Base-by-base conservation (phyloP, 1,140 invertebrate species). In the Diachasma alloeum region DNA sequence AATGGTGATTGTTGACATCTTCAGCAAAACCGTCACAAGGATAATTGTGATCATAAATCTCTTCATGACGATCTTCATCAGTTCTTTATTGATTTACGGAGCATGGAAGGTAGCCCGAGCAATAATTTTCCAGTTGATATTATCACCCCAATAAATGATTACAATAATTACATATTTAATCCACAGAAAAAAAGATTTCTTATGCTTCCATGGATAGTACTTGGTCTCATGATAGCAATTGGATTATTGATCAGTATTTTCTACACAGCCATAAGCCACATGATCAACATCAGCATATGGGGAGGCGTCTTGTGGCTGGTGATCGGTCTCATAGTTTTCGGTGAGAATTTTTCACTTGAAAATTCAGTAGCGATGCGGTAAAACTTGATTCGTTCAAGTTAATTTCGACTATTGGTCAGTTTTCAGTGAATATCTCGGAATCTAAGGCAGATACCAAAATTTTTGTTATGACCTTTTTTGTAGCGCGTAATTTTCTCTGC, bases 181-280 rank as follows among this genome's bases (percentile, higher is more conserved):
- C 11, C 9, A 19, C 87, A 96, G 95, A 91, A 92, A 83, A 94
- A 95, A 80, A 94, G 93, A 76, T 95, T 93, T 86, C 86, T 95
- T 78, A 95, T 96, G 94, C 89, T 95, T 22, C 95, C 95, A 36
- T 96, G 94, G 94, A 94, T 96, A 15, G 91, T 95, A 26, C 87
- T 96, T 24, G 94, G 94, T 0, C 92, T 95, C 39, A 94, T 96
- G 90, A 88, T 96, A 37, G 93, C 93, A 0, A 91, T 96, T 73
- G 94, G 93, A 6, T 83, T 95, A 56, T 85, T 95, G 22, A 92
- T 96, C 74, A 95, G 94, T 72, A 91, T 95, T 22, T 91, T 96
- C 39, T 95, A 94, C 81, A 96, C 94, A 1, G 91, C 92, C 13
- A 92, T 95, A 73, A 92, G 92, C 36, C 93, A 93, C 84, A 94